Evolutionary conservation across 2,888 invertebrate genomes (phyloP).

Genomic region (Athalia circularis): DNA sequence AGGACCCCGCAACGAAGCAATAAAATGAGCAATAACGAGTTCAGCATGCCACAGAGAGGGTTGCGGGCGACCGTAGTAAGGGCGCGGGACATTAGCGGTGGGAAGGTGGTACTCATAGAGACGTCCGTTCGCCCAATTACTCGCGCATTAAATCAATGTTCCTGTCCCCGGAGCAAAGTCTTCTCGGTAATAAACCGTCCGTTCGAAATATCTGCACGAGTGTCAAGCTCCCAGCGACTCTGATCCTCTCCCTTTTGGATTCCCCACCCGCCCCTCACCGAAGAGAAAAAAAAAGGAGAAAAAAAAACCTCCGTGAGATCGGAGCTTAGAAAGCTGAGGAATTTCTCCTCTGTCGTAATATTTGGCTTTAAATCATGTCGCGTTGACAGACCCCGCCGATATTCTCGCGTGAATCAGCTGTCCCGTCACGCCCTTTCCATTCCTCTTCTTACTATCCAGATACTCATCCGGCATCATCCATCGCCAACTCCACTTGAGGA

Average conservation of each 20-base stretch:
- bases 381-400: slow-evolving; percentile 65
- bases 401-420: slow-evolving; percentile 45
- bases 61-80: slow-evolving; percentile 27
- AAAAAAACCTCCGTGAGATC: slow-evolving; percentile 33
- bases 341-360: slow-evolving; percentile 73
- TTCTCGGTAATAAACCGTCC: slow-evolving; percentile 69
- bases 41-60: slow-evolving; percentile 45
- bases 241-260: slow-evolving; percentile 52
- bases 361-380: slow-evolving; percentile 74
- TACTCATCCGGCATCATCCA: neutral
- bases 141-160: slow-evolving; percentile 74
- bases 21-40: slow-evolving; percentile 68
- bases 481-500: slow-evolving; percentile 20
- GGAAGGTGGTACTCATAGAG: slow-evolving; percentile 65
- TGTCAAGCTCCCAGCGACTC: slow-evolving; percentile 48
- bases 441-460: slow-evolving; percentile 35
- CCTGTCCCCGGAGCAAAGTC: slow-evolving; percentile 56
- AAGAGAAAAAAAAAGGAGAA: neutral
- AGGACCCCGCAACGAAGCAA: slow-evolving; percentile 57
- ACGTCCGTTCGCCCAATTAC: slow-evolving; percentile 73
- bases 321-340: slow-evolving; percentile 57
- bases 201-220: slow-evolving; percentile 54
- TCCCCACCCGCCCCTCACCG: slow-evolving; percentile 50
- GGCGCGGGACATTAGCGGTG: slow-evolving; percentile 37
- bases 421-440: slow-evolving; percentile 38